These are phyloP conservation scores for Aegithalos caudatus DNA, from an alignment of 2,113 vertebrate genomes.

Conservation along the genomic window DNA sequence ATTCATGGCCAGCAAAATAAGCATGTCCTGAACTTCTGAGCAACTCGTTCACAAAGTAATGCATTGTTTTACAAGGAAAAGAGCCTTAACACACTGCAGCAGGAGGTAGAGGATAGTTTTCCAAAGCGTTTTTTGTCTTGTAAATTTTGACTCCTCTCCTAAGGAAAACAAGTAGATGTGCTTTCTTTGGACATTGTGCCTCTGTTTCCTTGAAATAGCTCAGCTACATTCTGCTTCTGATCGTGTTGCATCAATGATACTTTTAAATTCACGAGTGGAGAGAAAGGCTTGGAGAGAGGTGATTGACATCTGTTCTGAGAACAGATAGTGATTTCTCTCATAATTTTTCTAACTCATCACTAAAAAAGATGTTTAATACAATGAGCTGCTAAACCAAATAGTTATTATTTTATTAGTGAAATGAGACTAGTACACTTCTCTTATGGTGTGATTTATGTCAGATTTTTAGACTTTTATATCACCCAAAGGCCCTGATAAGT, in stretches of 20 bases:
- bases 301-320: neutral
- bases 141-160: neutral
- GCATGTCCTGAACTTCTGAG: neutral
- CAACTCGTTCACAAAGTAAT: neutral
- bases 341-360: slow-evolving; percentile 3
- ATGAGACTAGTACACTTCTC: neutral
- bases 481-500: neutral
- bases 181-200: neutral
- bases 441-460: neutral
- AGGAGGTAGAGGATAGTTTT: neutral
- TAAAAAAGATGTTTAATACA: neutral
- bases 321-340: neutral
- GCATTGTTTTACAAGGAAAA: neutral
- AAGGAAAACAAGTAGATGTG: neutral
- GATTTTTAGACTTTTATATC: neutral
- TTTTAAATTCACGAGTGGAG: neutral
- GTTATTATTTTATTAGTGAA: neutral
- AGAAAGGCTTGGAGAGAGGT: neutral
- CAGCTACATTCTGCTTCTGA: neutral
- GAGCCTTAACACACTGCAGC: neutral
- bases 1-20: neutral
- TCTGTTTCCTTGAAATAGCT: neutral
- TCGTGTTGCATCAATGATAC: neutral
- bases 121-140: neutral
- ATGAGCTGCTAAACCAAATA: neutral